Evolutionary conservation across 2,888 invertebrate genomes (phyloP).

Genomic region (Lepidocyrtoides sp.): DNA sequence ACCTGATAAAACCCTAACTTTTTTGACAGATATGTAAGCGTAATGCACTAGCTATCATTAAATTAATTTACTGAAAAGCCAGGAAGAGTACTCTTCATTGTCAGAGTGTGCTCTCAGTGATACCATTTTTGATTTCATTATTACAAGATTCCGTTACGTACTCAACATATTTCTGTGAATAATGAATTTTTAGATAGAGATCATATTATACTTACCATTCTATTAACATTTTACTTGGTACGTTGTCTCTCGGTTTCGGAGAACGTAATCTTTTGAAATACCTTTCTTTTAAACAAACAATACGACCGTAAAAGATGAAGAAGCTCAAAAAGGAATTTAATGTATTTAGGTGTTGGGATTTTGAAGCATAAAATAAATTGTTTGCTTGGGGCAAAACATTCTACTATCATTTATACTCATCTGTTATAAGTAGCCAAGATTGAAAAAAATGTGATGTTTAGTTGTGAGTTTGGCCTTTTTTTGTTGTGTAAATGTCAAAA

Average conservation of each 20-base stretch:
- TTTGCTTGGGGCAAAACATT: slow-evolving; percentile 5
- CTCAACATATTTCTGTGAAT: neutral
- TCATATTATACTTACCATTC: slow-evolving; percentile 7
- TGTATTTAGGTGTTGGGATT: slow-evolving; percentile 18
- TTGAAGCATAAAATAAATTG: slow-evolving; percentile 12
- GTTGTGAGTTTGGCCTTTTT: slow-evolving; percentile 13
- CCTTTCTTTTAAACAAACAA: neutral
- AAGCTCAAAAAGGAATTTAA: slow-evolving; percentile 31
- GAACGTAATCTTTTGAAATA: neutral
- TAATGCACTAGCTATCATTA: neutral
- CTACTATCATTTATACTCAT: slow-evolving; percentile 1
- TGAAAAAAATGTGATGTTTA: slow-evolving; percentile 10
- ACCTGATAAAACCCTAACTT: neutral
- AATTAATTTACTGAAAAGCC: slow-evolving; percentile 24
- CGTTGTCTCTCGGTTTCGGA: neutral
- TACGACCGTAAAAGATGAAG: neutral
- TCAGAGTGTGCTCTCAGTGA: slow-evolving; percentile 59
- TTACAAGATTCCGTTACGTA: neutral
- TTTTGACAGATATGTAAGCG: neutral
- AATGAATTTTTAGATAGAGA: too few species aligned
- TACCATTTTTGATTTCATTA: slow-evolving; percentile 59
- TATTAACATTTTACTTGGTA: neutral
- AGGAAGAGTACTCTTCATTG: slow-evolving; percentile 31
- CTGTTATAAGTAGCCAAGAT: neutral
- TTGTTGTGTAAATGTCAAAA: neutral